Conservation (phyloP, 2,888 invertebrate genomes). For the Andrena bicolor region DNA sequence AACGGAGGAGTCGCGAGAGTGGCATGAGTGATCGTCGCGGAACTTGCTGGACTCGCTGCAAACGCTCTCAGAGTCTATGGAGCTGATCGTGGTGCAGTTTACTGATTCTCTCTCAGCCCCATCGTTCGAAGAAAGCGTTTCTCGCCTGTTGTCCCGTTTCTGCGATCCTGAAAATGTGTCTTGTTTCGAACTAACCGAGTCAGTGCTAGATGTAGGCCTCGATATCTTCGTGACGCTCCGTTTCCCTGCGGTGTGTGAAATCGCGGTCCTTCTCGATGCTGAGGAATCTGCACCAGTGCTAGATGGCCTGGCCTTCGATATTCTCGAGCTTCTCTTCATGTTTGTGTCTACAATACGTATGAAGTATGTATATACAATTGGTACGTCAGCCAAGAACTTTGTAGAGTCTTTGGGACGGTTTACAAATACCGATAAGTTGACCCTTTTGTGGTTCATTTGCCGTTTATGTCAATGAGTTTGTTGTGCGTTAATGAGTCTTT, state of each 20-base stretch:
- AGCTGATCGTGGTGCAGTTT: conserved; percentile 66
- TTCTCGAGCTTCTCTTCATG: background rate
- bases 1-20: conserved; percentile 65
- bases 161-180: conserved; percentile 21
- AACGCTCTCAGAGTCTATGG: conserved; percentile 68
- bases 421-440: no score
- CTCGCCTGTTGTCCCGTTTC: conserved; percentile 8
- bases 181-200: conserved; percentile 33
- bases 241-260: background rate
- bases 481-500: no score
- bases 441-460: no score
- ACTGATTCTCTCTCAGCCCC: conserved; percentile 52
- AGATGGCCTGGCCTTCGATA: conserved; percentile 6
- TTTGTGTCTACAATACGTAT: conserved; percentile 20
- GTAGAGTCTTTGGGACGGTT: no score
- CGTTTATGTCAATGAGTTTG: no score
- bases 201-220: conserved; percentile 27
- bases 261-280: conserved; percentile 2
- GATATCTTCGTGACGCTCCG: conserved; percentile 19
- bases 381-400: no score
- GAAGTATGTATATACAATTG: background rate
- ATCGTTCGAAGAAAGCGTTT: conserved; percentile 53
- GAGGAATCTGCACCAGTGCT: conserved; percentile 23
- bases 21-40: conserved; percentile 47
- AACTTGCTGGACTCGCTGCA: conserved; percentile 63